Percentiles rank a stretch among this genome's conserved stretches.
These are phyloP conservation scores for Oopsacas minuta DNA, from an alignment of 37 sponge, comb jelly and placozoan species.

Conservation along the genomic window DNA sequence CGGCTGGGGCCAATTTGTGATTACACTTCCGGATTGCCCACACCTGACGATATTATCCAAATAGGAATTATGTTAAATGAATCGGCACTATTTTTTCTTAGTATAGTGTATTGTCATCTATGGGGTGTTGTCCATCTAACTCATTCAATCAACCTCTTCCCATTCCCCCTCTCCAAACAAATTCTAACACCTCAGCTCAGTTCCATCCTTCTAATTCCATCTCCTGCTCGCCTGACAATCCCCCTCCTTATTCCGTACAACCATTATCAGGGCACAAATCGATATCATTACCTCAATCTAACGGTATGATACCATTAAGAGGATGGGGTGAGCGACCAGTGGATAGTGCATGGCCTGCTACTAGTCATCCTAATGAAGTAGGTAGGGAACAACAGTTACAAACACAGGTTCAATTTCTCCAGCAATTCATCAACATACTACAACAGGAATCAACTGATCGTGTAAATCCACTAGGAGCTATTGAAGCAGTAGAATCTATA, in stretches of 20 bases:
- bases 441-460: not conserved
- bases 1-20: too few relatives aligned
- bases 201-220: not conserved
- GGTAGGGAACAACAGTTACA: not conserved
- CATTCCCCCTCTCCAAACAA: not conserved
- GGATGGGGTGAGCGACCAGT: not conserved
- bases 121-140: not conserved
- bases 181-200: not conserved
- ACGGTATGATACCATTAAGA: not conserved
- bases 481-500: not conserved
- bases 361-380: not conserved
- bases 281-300: not conserved
- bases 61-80: too few relatives aligned
- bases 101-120: too few relatives aligned
- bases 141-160: not conserved
- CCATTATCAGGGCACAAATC: not conserved
- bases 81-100: too few relatives aligned
- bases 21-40: too few relatives aligned
- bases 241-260: not conserved
- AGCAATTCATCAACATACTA: not conserved
- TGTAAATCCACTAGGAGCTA: not conserved
- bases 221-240: not conserved
- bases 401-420: not conserved
- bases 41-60: too few relatives aligned
- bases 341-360: not conserved